phyloP scores from a whole-genome alignment of 2,113 vertebrate species.

The Petrocephalus microphthalmus region DNA sequence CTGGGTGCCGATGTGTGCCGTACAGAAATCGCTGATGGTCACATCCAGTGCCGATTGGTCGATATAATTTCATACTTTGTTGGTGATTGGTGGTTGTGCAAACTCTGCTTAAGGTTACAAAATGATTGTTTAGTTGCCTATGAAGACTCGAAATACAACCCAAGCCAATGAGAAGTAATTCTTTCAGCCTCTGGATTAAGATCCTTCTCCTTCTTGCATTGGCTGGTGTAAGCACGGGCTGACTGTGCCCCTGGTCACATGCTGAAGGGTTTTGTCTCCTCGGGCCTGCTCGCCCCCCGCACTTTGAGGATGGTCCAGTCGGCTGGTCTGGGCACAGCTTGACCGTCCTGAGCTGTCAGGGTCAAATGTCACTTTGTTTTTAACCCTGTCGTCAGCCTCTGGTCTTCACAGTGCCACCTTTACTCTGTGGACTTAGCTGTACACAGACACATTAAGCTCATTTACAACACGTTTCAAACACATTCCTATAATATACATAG shows the following conservation, averaged over 20 bases:
- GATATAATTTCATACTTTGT: neutral
- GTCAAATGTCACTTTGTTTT: conserved; percentile 12
- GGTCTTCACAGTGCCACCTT: neutral
- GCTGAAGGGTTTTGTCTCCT: neutral
- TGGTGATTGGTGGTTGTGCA: neutral
- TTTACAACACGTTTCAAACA: neutral
- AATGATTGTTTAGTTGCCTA: neutral
- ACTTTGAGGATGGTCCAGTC: neutral
- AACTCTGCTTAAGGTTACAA: neutral
- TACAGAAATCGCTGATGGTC: neutral
- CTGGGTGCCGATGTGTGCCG: neutral
- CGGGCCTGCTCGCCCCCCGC: neutral
- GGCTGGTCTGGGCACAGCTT: conserved; percentile 12
- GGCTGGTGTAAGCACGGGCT: neutral
- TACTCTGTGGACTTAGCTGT: neutral
- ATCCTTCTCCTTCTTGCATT: neutral
- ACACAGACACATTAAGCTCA: neutral
- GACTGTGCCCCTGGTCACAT: neutral
- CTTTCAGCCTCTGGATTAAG: neutral
- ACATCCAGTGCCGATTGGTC: neutral
- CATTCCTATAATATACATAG: neutral
- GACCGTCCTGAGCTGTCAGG: conserved; percentile 2
- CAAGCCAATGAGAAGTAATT: neutral
- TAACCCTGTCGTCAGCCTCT: neutral
- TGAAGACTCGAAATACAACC: neutral